Percentiles rank a stretch among this genome's conserved stretches.
phyloP scores from a whole-genome alignment of 2,888 invertebrate genomes.

The Stenchaetothrips biformis region DNA sequence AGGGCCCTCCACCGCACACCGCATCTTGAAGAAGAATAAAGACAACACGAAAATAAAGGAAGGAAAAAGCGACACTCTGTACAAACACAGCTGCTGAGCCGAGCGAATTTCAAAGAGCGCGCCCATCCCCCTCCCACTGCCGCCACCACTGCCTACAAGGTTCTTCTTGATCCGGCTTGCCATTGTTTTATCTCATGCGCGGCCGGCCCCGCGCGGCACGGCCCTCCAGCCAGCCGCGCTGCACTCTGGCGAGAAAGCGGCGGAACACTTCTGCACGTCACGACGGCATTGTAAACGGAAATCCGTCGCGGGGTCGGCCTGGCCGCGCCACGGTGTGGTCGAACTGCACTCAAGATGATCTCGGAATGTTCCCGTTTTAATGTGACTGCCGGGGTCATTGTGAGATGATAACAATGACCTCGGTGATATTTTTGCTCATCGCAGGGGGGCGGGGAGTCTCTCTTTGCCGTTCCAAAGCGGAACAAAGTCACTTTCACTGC shows the following conservation, averaged over 20 bases:
- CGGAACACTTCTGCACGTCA: too few relatives aligned
- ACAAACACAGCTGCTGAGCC: conserved; percentile 24
- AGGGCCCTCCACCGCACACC: conserved; percentile 6
- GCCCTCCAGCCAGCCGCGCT: neutral
- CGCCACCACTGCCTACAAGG: neutral
- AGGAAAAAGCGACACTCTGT: conserved; percentile 10
- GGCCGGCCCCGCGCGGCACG: neutral
- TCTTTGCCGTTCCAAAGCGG: neutral
- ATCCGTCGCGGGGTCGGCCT: too few relatives aligned
- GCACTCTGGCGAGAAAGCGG: too few relatives aligned
- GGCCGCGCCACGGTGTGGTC: too few relatives aligned
- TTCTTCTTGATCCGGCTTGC: conserved; percentile 13
- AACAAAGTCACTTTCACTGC: neutral
- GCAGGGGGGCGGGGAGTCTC: neutral
- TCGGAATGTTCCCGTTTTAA: neutral
- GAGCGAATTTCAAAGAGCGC: conserved; percentile 14
- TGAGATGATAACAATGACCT: too few relatives aligned
- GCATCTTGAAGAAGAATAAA: conserved; percentile 23
- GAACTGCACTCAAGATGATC: too few relatives aligned
- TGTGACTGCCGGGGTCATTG: neutral
- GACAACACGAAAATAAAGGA: conserved; percentile 25
- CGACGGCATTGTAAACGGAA: too few relatives aligned
- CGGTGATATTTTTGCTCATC: too few relatives aligned
- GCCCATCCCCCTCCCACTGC: neutral
- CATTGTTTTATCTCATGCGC: conserved; percentile 24